phyloP scores from a whole-genome alignment of 2,113 vertebrate genomes.

The Gobius niger region DNA sequence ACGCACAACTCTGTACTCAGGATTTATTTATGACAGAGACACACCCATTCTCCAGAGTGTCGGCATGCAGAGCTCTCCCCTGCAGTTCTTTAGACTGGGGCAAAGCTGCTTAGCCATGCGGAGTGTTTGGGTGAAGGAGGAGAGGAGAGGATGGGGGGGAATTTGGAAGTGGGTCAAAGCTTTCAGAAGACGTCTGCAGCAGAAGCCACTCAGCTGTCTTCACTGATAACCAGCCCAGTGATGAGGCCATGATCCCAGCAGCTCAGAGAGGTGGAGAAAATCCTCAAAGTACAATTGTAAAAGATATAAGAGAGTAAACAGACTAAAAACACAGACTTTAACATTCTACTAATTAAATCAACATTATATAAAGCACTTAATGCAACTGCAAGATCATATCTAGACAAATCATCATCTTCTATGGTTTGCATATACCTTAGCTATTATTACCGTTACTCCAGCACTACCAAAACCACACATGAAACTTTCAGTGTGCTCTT shows the following conservation, averaged over 20 bases:
- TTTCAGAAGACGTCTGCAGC: constrained; percentile 53
- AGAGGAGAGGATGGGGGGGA: constrained; percentile 15
- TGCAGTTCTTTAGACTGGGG: constrained; percentile 51
- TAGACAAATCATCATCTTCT: no score
- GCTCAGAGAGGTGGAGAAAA: background rate
- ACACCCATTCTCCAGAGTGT: constrained; percentile 30
- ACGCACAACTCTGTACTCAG: constrained; percentile 15
- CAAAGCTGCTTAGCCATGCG: constrained; percentile 57
- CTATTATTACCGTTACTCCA: no score
- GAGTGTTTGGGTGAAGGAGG: constrained; percentile 28
- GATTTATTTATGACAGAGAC: constrained; percentile 56
- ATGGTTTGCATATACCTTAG: no score
- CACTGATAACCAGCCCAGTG: constrained; percentile 12
- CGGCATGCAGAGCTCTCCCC: constrained; percentile 28
- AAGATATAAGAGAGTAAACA: constrained; percentile 35
- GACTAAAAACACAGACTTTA: no score
- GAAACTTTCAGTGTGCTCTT: background rate
- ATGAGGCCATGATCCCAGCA: constrained; percentile 6
- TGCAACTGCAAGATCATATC: no score
- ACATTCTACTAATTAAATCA: no score
- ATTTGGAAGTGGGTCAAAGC: constrained; percentile 69
- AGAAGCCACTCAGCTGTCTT: constrained; percentile 43
- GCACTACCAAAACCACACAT: background rate
- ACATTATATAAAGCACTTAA: no score
- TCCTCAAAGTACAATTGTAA: constrained; percentile 25